Evolutionary conservation across 2,888 invertebrate species (phyloP), one percentile per base, ranked within the genome.

Genomic region (Balanococcus diminutus): DNA sequence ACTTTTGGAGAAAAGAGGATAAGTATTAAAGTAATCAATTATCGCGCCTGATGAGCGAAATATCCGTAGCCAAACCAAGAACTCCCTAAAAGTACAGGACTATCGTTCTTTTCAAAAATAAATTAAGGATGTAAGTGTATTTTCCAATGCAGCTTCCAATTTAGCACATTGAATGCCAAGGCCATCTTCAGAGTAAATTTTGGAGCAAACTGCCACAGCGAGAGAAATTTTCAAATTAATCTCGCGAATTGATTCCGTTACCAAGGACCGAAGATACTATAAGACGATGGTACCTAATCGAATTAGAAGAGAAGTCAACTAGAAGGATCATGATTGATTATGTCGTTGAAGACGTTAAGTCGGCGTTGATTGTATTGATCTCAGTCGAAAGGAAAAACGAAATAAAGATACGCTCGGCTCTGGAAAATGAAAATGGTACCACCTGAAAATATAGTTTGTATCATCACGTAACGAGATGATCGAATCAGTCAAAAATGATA

Each of bases 221-320:
- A 56, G 56, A 56, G 28, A 61, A 61, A 61, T 67, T 67, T 67
- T 67, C 67, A 67, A 31, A 67, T 67, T 67, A 67, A 67, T 67
- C 28, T 28, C 16, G 16, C 67, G 67, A 67, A 28, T 67, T 67
- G 67, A 67, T 67, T 67, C n/a, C 67, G n/a, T 67, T 67, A 67
- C 28, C 25, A 28, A 67, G 67, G 3, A 67, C 16, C 28, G 14
- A 31, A 67, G 28, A n/a, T n/a, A n/a, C 28, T 28, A 16, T 16
- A 9, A 28, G 9, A 31, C 25, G 25, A 67, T 67, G 16, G 67
- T 67, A n/a, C n/a, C n/a, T n/a, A 67, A 67, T 67, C 67, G 67
- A 67, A 67, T 67, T 67, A 67, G 67, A 31, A 67, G 67, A 67
- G 67, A 67, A 67, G 67, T 67, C 67, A 67, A 67, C 67, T 28